Base-by-base conservation (phyloP, 1,140 invertebrate genomes). In the Bacillus rossius region DNA sequence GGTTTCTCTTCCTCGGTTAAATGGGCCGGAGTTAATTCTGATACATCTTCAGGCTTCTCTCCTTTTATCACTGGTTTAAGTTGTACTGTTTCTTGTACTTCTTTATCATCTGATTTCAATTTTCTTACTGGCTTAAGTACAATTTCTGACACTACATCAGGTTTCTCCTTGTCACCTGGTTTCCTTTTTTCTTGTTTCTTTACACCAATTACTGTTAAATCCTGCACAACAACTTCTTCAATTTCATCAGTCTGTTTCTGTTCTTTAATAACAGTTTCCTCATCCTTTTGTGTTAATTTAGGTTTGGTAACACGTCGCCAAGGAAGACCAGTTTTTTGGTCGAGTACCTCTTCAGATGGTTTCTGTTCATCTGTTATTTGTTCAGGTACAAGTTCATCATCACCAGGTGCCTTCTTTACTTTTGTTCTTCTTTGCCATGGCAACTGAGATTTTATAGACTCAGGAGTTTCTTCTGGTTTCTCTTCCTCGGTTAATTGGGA, bases 401-500 rank as follows among this genome's bases (percentile, higher is more conserved):
- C 42, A 5, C n/a, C 42, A 8, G 42, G 16, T 19, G 14, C 8
- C 16, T 19, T 43, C n/a, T 19, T 48, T 48, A 41, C 53, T 55
- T 58, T 34, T 55, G 65, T 34, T 34, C 29, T 10, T 34, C 29
- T 34, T 10, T 7, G 29, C 29, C 29, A 34, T 34, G 29, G 29
- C 29, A 34, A 34, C 29, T 34, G 4, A 7, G 29, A 45, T 47
- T 37, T 54, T 69, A 7, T 10, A 34, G 29, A 34, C 10, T 34
- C 29, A 10, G 29, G 29, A 7, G 4, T 34, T 10, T 34, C 29
- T 7, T 34, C 64, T 65, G 67, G 67, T 19, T 8, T 68, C 69
- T 58, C 67, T 58, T 77, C 77, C 3, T 65, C 56, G 59, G 67
- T 43, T 55, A 71, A 63, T 62, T 7, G 37, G 14, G 19, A 19